These are phyloP conservation scores for Parnassius apollo DNA, from an alignment of 2,888 invertebrate species.

Conservation along the genomic window DNA sequence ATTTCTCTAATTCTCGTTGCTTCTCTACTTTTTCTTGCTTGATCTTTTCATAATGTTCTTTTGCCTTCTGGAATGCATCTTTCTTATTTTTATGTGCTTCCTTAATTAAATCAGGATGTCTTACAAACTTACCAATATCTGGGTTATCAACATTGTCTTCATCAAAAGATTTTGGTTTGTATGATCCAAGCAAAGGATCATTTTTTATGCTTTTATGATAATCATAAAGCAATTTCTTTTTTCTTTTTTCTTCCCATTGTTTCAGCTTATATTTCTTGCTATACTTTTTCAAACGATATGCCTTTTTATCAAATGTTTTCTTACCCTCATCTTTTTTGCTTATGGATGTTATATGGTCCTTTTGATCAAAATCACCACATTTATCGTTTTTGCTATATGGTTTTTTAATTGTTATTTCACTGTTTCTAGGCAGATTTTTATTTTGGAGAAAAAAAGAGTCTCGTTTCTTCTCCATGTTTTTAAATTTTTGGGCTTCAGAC, in stretches of 20 bases:
- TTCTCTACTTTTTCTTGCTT: conserved; percentile 79
- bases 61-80: conserved; percentile 76
- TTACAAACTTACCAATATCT: conserved; percentile 59
- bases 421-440: conserved; percentile 42
- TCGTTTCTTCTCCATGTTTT: conserved; percentile 60
- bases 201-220: conserved; percentile 81
- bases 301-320: conserved; percentile 85
- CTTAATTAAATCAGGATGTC: conserved; percentile 64
- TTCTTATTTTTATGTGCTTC: conserved; percentile 43
- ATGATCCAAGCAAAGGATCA: conserved; percentile 62
- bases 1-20: conserved; percentile 68
- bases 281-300: conserved; percentile 84
- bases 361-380: conserved; percentile 55
- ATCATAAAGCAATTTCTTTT: conserved; percentile 77
- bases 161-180: conserved; percentile 77
- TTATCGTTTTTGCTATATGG: conserved; percentile 38
- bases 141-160: conserved; percentile 56
- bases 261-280: conserved; percentile 86
- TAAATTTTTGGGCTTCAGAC: conserved; percentile 47
- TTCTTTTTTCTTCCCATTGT: conserved; percentile 85
- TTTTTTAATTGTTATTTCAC: conserved; percentile 29
- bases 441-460: conserved; percentile 59
- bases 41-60: conserved; percentile 75
- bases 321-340: conserved; percentile 48
- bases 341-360: conserved; percentile 37